Evolutionary conservation across 2,113 vertebrate genomes (phyloP).

Genomic region (Bombycilla garrulus): DNA sequence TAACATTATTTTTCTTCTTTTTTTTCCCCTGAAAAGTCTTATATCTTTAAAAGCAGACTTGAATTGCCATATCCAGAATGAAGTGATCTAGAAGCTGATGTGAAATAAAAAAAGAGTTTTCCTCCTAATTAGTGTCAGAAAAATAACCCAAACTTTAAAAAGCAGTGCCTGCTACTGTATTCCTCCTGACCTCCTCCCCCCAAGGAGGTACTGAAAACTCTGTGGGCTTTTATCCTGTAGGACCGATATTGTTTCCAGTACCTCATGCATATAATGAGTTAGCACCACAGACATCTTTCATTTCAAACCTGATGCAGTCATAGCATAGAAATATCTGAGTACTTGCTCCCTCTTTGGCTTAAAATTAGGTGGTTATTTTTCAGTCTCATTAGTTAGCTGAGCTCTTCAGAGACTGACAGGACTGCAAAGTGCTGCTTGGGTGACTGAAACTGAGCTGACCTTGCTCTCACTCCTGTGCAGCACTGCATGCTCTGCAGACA

Average conservation of each 20-base stretch:
- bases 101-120: not conserved
- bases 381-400: not conserved
- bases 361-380: not conserved
- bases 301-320: not conserved
- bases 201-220: not conserved
- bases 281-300: accelerated
- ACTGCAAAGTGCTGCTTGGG: not conserved
- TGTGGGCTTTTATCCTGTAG: not conserved
- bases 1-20: not conserved
- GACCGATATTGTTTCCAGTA: not conserved
- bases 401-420: not conserved
- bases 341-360: not conserved
- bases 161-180: not conserved
- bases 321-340: not conserved
- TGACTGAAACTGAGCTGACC: not conserved
- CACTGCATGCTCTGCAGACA: not conserved
- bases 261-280: not conserved
- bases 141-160: not conserved
- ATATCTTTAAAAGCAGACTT: not conserved
- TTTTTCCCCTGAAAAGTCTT: not conserved
- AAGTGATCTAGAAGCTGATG: not conserved
- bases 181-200: not conserved
- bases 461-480: not conserved
- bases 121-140: not conserved
- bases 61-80: not conserved